Evolutionary conservation across 2,888 invertebrate genomes (phyloP).

Genomic region (Pelosia muscerda): DNA sequence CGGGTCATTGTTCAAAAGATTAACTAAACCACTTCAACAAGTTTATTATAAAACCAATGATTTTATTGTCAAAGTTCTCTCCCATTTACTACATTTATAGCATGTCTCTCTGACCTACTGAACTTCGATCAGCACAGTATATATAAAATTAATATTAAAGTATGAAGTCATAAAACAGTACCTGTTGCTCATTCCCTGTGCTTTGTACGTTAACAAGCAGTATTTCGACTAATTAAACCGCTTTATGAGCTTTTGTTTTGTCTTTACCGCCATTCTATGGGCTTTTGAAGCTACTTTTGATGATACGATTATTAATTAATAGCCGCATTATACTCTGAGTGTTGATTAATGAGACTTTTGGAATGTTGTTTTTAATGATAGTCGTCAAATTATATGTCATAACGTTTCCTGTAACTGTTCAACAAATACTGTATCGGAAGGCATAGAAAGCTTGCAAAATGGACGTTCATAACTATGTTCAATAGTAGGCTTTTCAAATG

Average conservation of each 20-base stretch:
- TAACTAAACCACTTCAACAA: not conserved
- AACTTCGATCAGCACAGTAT: slow-evolving; percentile 26
- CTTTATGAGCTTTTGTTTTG: slow-evolving; percentile 64
- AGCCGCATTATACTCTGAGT: slow-evolving; percentile 21
- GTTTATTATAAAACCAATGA: not conserved
- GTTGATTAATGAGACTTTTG: slow-evolving; percentile 26
- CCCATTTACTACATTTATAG: slow-evolving; percentile 23
- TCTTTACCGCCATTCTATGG: slow-evolving; percentile 44
- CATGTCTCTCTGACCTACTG: slow-evolving; percentile 42
- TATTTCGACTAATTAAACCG: slow-evolving; percentile 64
- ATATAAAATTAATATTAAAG: slow-evolving; percentile 49
- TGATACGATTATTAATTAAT: slow-evolving; percentile 41
- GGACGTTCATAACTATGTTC: not conserved
- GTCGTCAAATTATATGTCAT: not conserved
- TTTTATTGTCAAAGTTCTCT: slow-evolving; percentile 9
- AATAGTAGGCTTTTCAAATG: not conserved
- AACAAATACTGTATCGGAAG: not conserved
- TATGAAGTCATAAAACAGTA: slow-evolving; percentile 45
- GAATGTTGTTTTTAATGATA: slow-evolving; percentile 10
- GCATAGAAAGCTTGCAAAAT: not conserved
- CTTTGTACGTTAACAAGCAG: slow-evolving; percentile 51
- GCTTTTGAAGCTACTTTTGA: slow-evolving; percentile 45
- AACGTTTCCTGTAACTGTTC: not conserved
- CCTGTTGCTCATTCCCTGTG: slow-evolving; percentile 53
- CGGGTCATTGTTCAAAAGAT: not conserved